A percentile compares a stretch with the other conserved stretches of the same genome.
Evolutionary conservation across 2,113 vertebrate species (phyloP).

Genomic region (Melanotaenia duboulayi): DNA sequence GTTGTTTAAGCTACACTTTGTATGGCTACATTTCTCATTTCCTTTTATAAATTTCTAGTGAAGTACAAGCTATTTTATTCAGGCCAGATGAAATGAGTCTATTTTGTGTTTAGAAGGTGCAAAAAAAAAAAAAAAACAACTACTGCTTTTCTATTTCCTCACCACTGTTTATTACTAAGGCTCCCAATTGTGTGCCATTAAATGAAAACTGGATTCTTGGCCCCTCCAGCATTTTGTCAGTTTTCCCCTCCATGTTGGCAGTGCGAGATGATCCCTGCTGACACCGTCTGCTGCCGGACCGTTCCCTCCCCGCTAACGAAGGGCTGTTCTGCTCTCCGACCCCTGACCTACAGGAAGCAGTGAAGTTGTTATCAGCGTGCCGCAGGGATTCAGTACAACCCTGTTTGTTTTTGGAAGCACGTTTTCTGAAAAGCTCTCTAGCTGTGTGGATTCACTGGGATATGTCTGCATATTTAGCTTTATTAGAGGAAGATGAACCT

Average conservation of each 20-base stretch:
- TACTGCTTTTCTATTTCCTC: too few species aligned
- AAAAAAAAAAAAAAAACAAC: too few species aligned
- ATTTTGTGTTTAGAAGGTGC: too few species aligned
- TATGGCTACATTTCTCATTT: too few species aligned
- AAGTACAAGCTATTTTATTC: too few species aligned
- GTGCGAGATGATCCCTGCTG: constrained; percentile 25
- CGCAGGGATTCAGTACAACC: constrained; percentile 4
- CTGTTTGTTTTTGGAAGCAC: constrained; percentile 50
- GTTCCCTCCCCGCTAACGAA: constrained; percentile 17
- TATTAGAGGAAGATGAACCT: constrained; percentile 18
- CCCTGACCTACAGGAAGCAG: constrained; percentile 66
- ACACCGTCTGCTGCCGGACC: constrained; percentile 37
- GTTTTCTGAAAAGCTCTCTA: constrained; percentile 28
- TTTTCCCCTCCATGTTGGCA: constrained; percentile 30
- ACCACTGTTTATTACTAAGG: too few species aligned
- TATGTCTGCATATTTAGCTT: neutral
- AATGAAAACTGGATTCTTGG: neutral
- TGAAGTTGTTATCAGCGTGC: constrained; percentile 54
- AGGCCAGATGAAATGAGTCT: too few species aligned
- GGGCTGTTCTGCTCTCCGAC: constrained; percentile 40
- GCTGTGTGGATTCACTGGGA: constrained; percentile 5
- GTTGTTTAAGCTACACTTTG: too few species aligned
- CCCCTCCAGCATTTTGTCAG: neutral
- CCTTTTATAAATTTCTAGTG: too few species aligned
- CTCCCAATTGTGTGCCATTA: too few species aligned